A percentile compares a stretch with the other conserved stretches of the same genome.
These are phyloP conservation scores for Trematomus bernacchii DNA, from an alignment of 2,797 vertebrate genomes.

Conservation along the genomic window DNA sequence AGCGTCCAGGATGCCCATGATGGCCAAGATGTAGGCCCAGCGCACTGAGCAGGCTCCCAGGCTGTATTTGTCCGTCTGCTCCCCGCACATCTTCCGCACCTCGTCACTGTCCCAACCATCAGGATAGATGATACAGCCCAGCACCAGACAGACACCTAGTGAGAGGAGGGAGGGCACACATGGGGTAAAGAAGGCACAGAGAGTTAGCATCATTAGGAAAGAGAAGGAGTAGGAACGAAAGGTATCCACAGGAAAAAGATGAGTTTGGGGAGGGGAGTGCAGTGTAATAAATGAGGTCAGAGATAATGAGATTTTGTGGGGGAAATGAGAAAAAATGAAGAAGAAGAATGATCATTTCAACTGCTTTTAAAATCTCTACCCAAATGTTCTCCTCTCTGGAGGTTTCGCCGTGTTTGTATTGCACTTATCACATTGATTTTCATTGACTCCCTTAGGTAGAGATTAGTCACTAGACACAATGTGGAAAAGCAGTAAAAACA, in stretches of 20 bases:
- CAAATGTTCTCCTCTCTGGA: slow-evolving; percentile 1
- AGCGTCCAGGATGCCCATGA: slow-evolving; percentile 96
- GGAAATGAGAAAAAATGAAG: slow-evolving; percentile 25
- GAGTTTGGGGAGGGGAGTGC: neutral
- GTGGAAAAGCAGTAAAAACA: slow-evolving; percentile 33
- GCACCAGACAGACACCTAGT: slow-evolving; percentile 92
- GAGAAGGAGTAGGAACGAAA: neutral
- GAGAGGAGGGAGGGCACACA: neutral
- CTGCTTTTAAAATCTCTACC: slow-evolving; percentile 11
- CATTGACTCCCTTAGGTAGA: slow-evolving; percentile 18
- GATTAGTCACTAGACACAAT: slow-evolving; percentile 31
- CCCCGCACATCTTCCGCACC: slow-evolving; percentile 93
- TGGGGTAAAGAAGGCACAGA: neutral
- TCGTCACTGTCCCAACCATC: slow-evolving; percentile 97
- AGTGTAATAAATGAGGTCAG: slow-evolving; percentile 32
- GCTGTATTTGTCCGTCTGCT: slow-evolving; percentile 92
- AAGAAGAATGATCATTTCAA: slow-evolving; percentile 33
- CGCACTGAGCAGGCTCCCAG: slow-evolving; percentile 92
- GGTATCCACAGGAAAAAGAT: slow-evolving; percentile 1
- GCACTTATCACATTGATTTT: slow-evolving; percentile 42
- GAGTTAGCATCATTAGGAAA: neutral
- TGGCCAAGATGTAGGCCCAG: slow-evolving; percentile 97
- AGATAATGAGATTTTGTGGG: slow-evolving; percentile 30
- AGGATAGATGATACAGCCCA: slow-evolving; percentile 97
- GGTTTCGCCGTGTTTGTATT: slow-evolving; percentile 29